These are phyloP conservation scores for Anabacerthia variegaticeps DNA, from an alignment of 2,797 vertebrate genomes.

Conservation along the genomic window DNA sequence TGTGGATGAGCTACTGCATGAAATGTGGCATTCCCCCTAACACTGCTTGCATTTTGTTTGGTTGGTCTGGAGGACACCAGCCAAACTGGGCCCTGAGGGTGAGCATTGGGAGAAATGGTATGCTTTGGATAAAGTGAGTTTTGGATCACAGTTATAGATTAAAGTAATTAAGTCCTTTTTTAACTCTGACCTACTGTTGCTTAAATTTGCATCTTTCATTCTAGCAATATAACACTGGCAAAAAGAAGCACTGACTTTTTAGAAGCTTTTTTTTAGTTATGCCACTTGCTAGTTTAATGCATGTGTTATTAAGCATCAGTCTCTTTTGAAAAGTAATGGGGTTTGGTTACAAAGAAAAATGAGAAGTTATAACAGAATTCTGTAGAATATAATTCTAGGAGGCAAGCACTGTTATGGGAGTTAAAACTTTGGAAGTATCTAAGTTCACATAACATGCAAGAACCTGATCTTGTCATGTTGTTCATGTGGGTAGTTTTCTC, in stretches of 20 bases:
- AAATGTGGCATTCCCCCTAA: rapidly evolving
- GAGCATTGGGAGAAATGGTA: background rate
- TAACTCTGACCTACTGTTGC: background rate
- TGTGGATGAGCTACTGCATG: background rate
- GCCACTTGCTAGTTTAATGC: background rate
- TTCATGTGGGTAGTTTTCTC: background rate
- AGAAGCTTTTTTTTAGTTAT: background rate
- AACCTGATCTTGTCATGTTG: rapidly evolving
- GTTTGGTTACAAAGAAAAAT: background rate
- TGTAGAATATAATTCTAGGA: background rate
- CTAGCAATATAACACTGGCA: background rate
- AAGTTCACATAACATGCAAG: background rate
- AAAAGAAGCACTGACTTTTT: background rate
- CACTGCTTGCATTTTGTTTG: background rate
- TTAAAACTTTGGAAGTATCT: background rate
- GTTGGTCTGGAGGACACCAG: background rate
- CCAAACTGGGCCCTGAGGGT: background rate
- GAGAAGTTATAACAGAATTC: background rate
- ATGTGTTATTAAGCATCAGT: background rate
- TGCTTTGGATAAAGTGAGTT: background rate
- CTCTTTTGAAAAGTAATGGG: background rate
- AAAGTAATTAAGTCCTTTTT: background rate
- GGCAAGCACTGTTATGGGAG: background rate
- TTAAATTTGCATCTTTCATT: background rate
- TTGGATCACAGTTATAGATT: background rate